Evolutionary conservation across 2,888 invertebrate genomes (phyloP), one percentile per base, ranked within the genome.

Genomic region (Phyto melanocephala): DNA sequence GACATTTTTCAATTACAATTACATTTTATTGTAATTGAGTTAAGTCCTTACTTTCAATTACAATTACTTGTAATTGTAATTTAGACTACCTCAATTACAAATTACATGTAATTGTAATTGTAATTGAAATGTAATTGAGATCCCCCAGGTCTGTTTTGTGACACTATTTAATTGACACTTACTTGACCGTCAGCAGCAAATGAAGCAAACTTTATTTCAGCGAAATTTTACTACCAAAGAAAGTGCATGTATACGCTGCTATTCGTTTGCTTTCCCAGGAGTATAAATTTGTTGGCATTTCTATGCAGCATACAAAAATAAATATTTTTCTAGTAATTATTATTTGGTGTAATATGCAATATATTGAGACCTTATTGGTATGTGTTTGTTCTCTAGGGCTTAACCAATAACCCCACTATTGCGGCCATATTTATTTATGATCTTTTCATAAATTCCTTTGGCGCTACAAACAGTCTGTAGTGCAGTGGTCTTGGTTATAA

Each of bases 401-500:
- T 80, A 45, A 45, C 28, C 24, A 85, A 84, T 50, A 78, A 37
- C 42, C 63, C 67, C 45, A 77, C 76, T 45, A 87, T 89, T 47
- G 82, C 83, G 10, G 80, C 42, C 40, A 28, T 89, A 42, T 76
- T 75, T 50, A 86, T 88, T 5, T 83, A 75, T 72, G 89, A 89
- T 72, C 86, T 86, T 82, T 88, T 87, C 82, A 86, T 84, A 76
- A 88, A 89, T 80, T 81, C 1, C 58, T 86, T 87, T 0, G 89
- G 89, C 1, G 87, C 89, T 10, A 1, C 40, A 0, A 80, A 85
- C 33, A 81, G 40, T 4, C 70, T 89, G 3, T 84, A 52, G 65
- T 85, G 85, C 15, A 88, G 87, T 37, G 88, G 89, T 54, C 85
- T 84, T 0, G 83, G 83, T 33, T 85, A 17, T 6, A 85, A 82